Evolutionary conservation across 2,888 invertebrate species (phyloP).

Genomic region (Acronicta alni): DNA sequence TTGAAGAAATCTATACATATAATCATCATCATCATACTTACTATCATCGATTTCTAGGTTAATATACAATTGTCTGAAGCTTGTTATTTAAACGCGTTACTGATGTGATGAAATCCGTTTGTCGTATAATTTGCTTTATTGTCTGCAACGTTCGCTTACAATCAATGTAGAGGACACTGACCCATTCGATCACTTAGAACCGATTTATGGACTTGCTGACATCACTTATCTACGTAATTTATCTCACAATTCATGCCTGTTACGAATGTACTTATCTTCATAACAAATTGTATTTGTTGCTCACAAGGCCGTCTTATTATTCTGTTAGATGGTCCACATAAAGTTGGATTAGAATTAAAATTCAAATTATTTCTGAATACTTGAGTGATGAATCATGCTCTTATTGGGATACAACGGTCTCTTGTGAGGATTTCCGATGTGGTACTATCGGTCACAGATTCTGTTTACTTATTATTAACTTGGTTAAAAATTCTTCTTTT

Average conservation of each 20-base stretch:
- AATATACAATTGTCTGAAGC: conserved; percentile 54
- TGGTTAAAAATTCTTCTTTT: conserved; percentile 19
- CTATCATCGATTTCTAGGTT: conserved; percentile 14
- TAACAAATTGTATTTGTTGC: conserved; percentile 31
- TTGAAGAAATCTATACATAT: conserved; percentile 16
- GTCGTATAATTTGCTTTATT: conserved; percentile 77
- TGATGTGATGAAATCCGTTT: conserved; percentile 63
- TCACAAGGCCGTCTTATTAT: conserved; percentile 49
- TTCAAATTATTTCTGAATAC: conserved; percentile 59
- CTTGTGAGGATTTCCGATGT: conserved; percentile 44
- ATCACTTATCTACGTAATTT: conserved; percentile 63
- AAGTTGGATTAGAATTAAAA: conserved; percentile 57
- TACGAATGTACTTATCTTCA: conserved; percentile 33
- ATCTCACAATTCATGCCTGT: conserved; percentile 51
- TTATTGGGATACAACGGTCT: conserved; percentile 57
- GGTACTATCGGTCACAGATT: conserved; percentile 32
- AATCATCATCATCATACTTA: conserved; percentile 8
- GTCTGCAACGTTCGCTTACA: conserved; percentile 73
- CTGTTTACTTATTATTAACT: conserved; percentile 20
- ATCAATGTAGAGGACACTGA: conserved; percentile 79
- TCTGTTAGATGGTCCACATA: conserved; percentile 46
- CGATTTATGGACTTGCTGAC: conserved; percentile 70
- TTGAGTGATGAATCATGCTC: conserved; percentile 65
- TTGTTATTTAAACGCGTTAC: conserved; percentile 60
- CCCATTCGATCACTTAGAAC: conserved; percentile 71